Percentiles rank a stretch among this genome's conserved stretches.
phyloP scores from a whole-genome alignment of 37 sponge, comb jelly and placozoan genomes.

The Theonella swinhoei region DNA sequence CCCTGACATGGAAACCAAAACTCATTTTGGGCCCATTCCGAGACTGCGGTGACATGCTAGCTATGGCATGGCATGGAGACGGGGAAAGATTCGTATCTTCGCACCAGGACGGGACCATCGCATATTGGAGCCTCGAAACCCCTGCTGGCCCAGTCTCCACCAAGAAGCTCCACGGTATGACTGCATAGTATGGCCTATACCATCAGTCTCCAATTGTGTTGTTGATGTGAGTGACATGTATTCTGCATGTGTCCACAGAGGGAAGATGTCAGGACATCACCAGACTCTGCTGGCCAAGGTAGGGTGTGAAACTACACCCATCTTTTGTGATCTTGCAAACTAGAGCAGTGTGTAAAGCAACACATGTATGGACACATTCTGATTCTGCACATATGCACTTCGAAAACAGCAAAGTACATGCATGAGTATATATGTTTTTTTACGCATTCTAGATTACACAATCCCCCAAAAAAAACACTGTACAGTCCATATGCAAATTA shows the following conservation, averaged over 20 bases:
- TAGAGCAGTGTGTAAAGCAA: too few species aligned
- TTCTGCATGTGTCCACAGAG: background rate
- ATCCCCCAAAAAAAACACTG: too few species aligned
- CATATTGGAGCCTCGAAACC: slow-evolving; percentile 41
- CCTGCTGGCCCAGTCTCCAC: background rate
- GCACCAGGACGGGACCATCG: slow-evolving; percentile 73
- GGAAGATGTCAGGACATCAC: slow-evolving; percentile 48
- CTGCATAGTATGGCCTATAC: too few species aligned
- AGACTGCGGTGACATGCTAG: slow-evolving; percentile 53
- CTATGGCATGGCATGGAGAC: slow-evolving; percentile 72
- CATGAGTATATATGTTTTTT: too few species aligned
- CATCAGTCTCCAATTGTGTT: too few species aligned
- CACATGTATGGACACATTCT: too few species aligned
- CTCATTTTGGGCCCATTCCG: slow-evolving; percentile 48
- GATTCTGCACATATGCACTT: too few species aligned
- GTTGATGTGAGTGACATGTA: too few species aligned
- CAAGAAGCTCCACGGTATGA: slow-evolving; percentile 47
- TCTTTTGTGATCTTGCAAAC: too few species aligned
- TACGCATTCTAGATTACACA: too few species aligned
- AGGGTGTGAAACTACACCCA: background rate
- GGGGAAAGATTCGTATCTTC: slow-evolving; percentile 75
- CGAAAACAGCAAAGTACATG: too few species aligned
- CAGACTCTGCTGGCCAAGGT: slow-evolving; percentile 71
- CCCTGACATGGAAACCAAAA: slow-evolving; percentile 68
- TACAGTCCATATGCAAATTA: too few species aligned